phyloP scores from a whole-genome alignment of 2,888 invertebrate genomes.

The Nipponacmea schrenckii region DNA sequence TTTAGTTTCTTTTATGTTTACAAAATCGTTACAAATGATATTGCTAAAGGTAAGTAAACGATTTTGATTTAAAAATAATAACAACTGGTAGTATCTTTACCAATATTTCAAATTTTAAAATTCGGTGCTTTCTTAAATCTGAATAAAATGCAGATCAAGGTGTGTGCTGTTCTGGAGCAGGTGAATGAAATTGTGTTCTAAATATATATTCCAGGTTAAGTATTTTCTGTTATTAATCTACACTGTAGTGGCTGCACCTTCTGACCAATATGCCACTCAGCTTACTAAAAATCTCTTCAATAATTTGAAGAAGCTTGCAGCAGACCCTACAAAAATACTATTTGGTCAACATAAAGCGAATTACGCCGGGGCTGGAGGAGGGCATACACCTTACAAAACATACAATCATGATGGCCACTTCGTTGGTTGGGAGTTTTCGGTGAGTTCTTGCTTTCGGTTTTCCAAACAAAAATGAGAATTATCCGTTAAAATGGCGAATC shows the following conservation, averaged over 20 bases:
- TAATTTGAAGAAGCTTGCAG: constrained; percentile 9
- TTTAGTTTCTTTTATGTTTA: too few species aligned
- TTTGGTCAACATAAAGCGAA: constrained; percentile 13
- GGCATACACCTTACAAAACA: constrained; percentile 25
- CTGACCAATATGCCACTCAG: constrained; percentile 9
- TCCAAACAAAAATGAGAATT: not conserved
- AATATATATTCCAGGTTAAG: too few species aligned
- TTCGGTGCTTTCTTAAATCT: too few species aligned
- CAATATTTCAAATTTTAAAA: too few species aligned
- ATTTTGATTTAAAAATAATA: too few species aligned
- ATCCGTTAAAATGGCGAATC: too few species aligned
- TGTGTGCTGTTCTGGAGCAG: too few species aligned
- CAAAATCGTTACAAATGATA: too few species aligned
- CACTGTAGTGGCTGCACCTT: not conserved
- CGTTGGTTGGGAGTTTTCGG: constrained; percentile 26
- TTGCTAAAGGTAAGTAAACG: too few species aligned
- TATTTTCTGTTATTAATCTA: not conserved
- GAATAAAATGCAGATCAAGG: too few species aligned
- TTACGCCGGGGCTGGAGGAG: constrained; percentile 24
- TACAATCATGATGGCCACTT: constrained; percentile 13
- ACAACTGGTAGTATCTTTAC: too few species aligned
- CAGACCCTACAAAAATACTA: constrained; percentile 2
- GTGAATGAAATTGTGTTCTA: too few species aligned
- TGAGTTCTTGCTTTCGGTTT: constrained; percentile 10
- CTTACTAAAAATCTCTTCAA: constrained; percentile 11